Evolutionary conservation across 1,140 invertebrate species (phyloP), one percentile per base, ranked within the genome.

Genomic region (Procambarus clarkii): DNA sequence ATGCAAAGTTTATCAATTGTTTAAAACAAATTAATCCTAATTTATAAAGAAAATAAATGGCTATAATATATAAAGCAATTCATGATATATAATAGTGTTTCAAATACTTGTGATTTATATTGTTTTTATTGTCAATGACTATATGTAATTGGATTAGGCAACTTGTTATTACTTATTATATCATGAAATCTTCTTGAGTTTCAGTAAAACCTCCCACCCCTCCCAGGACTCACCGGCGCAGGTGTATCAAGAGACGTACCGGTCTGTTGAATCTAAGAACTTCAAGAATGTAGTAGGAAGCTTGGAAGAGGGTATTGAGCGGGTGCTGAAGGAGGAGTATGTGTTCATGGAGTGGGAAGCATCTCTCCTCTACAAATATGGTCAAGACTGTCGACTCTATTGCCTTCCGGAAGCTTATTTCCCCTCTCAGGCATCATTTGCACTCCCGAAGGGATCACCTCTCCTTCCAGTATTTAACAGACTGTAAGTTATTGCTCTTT

Each of bases 391-490:
- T 21, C 89, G 89, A 4, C 45, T 85, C 44, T 86, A 79, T 54
- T 13, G 78, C 21, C 77, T 91, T 13, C 89, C 82, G 0, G 34
- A 48, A 9, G 5, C 82, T 0, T 77, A 91, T 24, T 91, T 91
- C 76, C 58, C 44, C 13, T 54, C 50, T 0, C 46, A 60, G 76
- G 64, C 69, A 13, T 86, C 89, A 15, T 48, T 91, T 8, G 77
- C 77, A 7, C 13, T 91, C n/a, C 79, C 11, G 45, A 91, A 91
- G 50, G 89, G 83, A 2, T 91, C 89, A 2, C 89, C 89, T 3
- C 77, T 91, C 8, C 45, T 71, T 50, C 89, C 54, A 11, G 46
- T 91, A 34, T 48, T 91, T 4, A 86, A 91, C 69, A 91, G 45
- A 13, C 2, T 91, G 89, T 91, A 64, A 83, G 89, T 76, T 5